Evolutionary conservation across 2,888 invertebrate species (phyloP).

Genomic region (Meiosimyza platycephala): DNA sequence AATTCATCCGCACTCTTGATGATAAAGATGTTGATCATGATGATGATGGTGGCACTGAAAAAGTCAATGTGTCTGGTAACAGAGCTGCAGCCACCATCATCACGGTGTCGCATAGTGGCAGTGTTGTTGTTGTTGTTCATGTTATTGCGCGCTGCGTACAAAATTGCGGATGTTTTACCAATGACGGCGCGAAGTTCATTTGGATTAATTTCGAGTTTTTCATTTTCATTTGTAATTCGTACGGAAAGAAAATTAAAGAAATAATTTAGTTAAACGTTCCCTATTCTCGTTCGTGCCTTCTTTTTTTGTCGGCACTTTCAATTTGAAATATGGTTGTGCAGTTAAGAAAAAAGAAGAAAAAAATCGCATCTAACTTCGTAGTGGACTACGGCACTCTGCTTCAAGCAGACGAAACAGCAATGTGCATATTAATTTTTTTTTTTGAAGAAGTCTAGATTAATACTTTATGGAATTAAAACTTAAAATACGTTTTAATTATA

Average conservation of each 20-base stretch:
- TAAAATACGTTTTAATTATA: constrained; percentile 23
- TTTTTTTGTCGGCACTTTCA: neutral
- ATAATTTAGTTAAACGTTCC: constrained; percentile 24
- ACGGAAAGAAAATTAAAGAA: constrained; percentile 17
- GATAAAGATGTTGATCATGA: too few species aligned
- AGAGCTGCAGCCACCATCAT: too few species aligned
- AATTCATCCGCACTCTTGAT: too few species aligned
- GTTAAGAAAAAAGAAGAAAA: neutral
- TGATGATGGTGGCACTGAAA: too few species aligned
- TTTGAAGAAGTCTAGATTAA: constrained; percentile 16
- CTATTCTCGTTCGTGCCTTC: too few species aligned
- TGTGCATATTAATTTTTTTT: neutral
- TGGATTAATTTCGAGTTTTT: constrained; percentile 24
- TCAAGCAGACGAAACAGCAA: neutral
- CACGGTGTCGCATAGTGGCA: too few species aligned
- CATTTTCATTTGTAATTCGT: neutral
- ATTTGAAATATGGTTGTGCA: constrained; percentile 10
- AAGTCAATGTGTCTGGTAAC: too few species aligned
- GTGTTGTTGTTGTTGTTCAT: too few species aligned
- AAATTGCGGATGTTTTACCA: neutral
- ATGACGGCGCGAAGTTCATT: constrained; percentile 24
- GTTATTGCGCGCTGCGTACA: too few species aligned
- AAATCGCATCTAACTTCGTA: constrained; percentile 13
- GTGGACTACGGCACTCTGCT: neutral
- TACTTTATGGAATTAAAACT: constrained; percentile 17